Evolutionary conservation across 2,888 invertebrate genomes (phyloP).

Genomic region (Sclerodermus sp.): DNA sequence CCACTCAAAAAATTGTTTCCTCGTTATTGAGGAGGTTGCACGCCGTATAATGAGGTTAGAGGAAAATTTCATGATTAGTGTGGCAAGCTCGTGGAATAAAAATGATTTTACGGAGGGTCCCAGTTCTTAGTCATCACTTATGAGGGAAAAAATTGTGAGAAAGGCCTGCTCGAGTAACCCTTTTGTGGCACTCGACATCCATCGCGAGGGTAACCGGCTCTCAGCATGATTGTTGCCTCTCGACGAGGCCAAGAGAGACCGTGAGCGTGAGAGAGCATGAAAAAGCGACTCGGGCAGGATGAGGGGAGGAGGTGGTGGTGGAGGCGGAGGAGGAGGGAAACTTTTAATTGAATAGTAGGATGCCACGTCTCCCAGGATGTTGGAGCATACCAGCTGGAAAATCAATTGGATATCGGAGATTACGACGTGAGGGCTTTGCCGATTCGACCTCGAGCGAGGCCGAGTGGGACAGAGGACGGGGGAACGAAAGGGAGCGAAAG

Average conservation of each 20-base stretch:
- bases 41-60: no score
- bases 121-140: no score
- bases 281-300: constrained; percentile 9
- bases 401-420: constrained; percentile 50
- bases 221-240: constrained; percentile 40
- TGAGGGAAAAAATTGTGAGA: constrained; percentile 22
- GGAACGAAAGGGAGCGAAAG: constrained; percentile 1
- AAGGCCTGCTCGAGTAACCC: constrained; percentile 32
- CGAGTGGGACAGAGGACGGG: constrained; percentile 7
- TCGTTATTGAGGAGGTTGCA: no score
- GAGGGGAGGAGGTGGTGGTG: no score
- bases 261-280: constrained; percentile 29
- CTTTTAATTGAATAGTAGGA: constrained; percentile 49
- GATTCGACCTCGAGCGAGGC: constrained; percentile 33
- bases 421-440: constrained; percentile 48
- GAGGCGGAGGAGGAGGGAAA: no score
- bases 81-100: no score
- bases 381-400: constrained; percentile 45
- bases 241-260: constrained; percentile 22
- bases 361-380: constrained; percentile 39
- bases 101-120: no score
- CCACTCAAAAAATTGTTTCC: no score
- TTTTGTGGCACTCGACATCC: constrained; percentile 39
- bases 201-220: constrained; percentile 27
- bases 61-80: no score